These are phyloP conservation scores for Drosophila kanekoi DNA, from an alignment of 2,888 invertebrate genomes.

Conservation along the genomic window DNA sequence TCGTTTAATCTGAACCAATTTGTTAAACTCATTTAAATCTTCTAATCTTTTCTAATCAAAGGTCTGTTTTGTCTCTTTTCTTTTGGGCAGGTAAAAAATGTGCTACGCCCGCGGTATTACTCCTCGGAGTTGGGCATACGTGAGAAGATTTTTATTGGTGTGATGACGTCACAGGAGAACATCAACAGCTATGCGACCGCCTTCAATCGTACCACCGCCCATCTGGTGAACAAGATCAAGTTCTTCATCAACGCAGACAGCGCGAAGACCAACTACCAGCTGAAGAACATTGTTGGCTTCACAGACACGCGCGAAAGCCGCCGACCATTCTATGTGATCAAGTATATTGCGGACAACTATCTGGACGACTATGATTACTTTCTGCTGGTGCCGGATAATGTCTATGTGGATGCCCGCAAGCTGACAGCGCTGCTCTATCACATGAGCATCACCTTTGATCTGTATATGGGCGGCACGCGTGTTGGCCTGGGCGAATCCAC, in stretches of 20 bases:
- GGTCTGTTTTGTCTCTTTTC: too few relatives aligned
- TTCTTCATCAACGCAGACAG: constrained; percentile 90
- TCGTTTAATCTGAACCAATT: background rate
- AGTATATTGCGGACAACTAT: constrained; percentile 95
- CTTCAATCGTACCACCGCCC: constrained; percentile 94
- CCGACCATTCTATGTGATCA: constrained; percentile 94
- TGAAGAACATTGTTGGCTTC: constrained; percentile 93
- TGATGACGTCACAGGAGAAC: constrained; percentile 91
- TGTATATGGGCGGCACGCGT: constrained; percentile 93
- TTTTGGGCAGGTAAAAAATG: constrained; percentile 86
- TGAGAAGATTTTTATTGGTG: constrained; percentile 94
- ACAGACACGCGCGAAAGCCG: constrained; percentile 91
- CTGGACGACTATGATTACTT: constrained; percentile 97
- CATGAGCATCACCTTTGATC: constrained; percentile 93
- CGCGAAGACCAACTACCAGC: constrained; percentile 86
- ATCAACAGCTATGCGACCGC: constrained; percentile 91
- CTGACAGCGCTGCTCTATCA: constrained; percentile 90
- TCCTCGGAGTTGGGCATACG: constrained; percentile 97
- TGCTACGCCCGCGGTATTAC: constrained; percentile 95
- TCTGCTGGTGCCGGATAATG: constrained; percentile 93
- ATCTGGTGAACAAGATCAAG: constrained; percentile 92
- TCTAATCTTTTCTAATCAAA: too few relatives aligned
- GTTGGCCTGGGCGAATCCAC: constrained; percentile 22
- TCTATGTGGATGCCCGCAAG: constrained; percentile 93
- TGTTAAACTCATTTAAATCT: background rate